These are phyloP conservation scores for Pterophyllum scalare DNA, from an alignment of 2,113 vertebrate genomes.

Conservation along the genomic window DNA sequence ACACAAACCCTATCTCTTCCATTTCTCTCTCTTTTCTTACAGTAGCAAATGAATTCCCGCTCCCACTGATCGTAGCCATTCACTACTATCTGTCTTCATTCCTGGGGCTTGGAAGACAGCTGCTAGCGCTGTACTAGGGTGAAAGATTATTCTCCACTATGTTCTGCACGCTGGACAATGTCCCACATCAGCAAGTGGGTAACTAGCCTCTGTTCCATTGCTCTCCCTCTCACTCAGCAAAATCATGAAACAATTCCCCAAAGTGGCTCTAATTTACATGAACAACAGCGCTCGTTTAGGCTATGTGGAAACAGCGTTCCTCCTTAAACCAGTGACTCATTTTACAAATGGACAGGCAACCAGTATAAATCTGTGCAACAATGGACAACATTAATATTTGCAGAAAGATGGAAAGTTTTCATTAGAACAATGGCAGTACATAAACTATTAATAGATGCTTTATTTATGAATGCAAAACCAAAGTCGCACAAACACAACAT, in stretches of 20 bases:
- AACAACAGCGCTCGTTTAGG: neutral
- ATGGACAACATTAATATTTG: neutral
- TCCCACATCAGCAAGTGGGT: slow-evolving; percentile 56
- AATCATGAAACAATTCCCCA: slow-evolving; percentile 48
- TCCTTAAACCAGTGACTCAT: neutral
- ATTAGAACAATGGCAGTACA: neutral
- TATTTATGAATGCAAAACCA: slow-evolving; percentile 18
- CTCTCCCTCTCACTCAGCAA: slow-evolving; percentile 24
- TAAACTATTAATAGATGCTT: slow-evolving; percentile 4
- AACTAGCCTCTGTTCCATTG: slow-evolving; percentile 46
- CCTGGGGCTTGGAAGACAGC: slow-evolving; percentile 45
- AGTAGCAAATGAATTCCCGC: slow-evolving; percentile 55
- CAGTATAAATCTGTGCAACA: neutral
- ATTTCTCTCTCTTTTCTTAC: neutral
- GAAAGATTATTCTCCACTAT: slow-evolving; percentile 54
- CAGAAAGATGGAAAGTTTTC: slow-evolving; percentile 11
- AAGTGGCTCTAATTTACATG: slow-evolving; percentile 40
- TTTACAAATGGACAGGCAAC: neutral
- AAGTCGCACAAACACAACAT: neutral
- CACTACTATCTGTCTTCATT: slow-evolving; percentile 61
- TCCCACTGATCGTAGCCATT: slow-evolving; percentile 56
- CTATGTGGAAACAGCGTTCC: neutral
- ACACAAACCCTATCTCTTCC: neutral
- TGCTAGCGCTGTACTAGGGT: slow-evolving; percentile 37
- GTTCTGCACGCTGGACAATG: slow-evolving; percentile 39